Base-by-base conservation (phyloP, 2,888 invertebrate species). In the Hydropsyche betteni region DNA sequence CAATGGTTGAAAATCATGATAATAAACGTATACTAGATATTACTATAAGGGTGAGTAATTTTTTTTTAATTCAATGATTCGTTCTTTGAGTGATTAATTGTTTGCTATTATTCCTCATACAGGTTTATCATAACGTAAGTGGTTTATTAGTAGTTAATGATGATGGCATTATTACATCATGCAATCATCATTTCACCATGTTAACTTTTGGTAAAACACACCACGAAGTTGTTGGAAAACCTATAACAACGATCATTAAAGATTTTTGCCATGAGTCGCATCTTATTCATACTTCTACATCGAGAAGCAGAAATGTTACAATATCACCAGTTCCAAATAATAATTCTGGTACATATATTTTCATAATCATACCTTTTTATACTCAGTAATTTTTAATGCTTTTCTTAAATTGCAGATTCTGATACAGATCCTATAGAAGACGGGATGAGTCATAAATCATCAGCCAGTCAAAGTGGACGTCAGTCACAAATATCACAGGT, bases 121-220 rank as follows among this genome's bases (percentile, higher is more conserved):
- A 89, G 89, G 89, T 90, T 14, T 89, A 89, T 61, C 88, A 87
- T 81, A 91, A 90, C 81, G 89, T 92, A 58, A 91, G 91, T 82
- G 92, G 92, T 3, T 84, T 92, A 24, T 85, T 92, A 14, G 90
- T 91, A 3, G 86, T 92, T 0, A 88, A 89, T 79, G 89, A 90
- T 10, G 84, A 86, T 76, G 91, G 91, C n/a, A 84, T 86, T 1
- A 89, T 92, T 79, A 89, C 90, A 4, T 90, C 89, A 0, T 90
- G 91, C 80, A 92, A 92, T 83, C 90, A 91, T 80, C 90, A 91
- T 83, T 91, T 92, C 81, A 88, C 90, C 0, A 88, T 89, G 84
- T 83, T 91, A 78, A 88, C 91, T 74, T 91, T 91, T 82, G 91
- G 92, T 50, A 91, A 90, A 81, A 83, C 88, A 0, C 88, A 89